Evolutionary conservation across 2,797 vertebrate species (phyloP).

Genomic region (Phoeniculus purpureus): DNA sequence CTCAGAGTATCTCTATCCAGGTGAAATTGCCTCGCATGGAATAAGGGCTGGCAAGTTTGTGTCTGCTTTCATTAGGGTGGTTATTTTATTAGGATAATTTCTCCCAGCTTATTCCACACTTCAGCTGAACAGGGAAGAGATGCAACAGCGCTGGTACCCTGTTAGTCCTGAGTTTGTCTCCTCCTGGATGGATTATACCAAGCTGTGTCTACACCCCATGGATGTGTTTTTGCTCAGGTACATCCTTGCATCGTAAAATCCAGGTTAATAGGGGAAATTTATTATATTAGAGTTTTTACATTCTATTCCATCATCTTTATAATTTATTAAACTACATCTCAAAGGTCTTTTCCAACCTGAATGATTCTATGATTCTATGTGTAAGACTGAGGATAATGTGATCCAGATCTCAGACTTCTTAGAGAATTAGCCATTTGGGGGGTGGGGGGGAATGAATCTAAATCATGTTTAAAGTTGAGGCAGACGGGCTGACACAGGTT

Average conservation of each 20-base stretch:
- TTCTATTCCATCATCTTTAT: too few species aligned
- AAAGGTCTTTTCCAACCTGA: too few species aligned
- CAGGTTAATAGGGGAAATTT: not conserved
- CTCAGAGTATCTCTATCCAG: not conserved
- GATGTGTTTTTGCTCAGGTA: not conserved
- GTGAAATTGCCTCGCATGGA: not conserved
- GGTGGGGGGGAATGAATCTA: accelerated
- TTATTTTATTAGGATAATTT: not conserved
- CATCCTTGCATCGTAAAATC: not conserved
- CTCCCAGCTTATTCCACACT: not conserved
- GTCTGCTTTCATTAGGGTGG: not conserved
- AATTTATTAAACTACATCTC: too few species aligned
- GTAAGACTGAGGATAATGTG: not conserved
- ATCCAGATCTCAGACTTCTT: not conserved
- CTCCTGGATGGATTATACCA: not conserved
- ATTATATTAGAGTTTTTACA: not conserved
- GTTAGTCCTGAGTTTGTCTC: not conserved
- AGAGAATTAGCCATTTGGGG: not conserved
- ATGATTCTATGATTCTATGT: too few species aligned
- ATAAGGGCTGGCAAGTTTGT: accelerated
- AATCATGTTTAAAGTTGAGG: not conserved
- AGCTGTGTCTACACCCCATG: not conserved
- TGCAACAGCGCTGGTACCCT: not conserved
- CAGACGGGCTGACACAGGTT: not conserved
- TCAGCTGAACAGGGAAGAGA: not conserved